Evolutionary conservation across 2,113 vertebrate genomes (phyloP), one percentile per base, ranked within the genome.

Genomic region (Prinia subflava): DNA sequence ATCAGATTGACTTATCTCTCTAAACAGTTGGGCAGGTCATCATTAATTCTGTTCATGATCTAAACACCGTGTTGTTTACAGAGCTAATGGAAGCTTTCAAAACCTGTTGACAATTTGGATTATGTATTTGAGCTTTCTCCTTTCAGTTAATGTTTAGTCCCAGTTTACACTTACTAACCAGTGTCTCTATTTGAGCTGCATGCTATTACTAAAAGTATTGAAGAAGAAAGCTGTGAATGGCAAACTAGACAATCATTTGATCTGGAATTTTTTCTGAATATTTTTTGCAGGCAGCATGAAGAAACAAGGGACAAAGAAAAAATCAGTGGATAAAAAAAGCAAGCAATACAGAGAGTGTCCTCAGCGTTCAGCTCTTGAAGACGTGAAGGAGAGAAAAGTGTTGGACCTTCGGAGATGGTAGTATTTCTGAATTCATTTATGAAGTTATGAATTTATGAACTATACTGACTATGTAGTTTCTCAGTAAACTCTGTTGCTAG

Each of bases 321-420:
- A 99, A 85, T 97, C 98, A 1, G 97, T 98, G 41, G 99, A 99
- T 73, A 98, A 98, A 88, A 98, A 98, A 70, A 98, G 97, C 89
- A 98, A 98, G 82, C 99, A 99, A 28, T 96, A 98, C 77, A 98
- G 98, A 42, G 99, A 99, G 23, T 97, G 98, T 85, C 83, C 98
- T 62, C 97, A 98, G 50, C 98, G 97, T 44, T 98, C 98, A 46
- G 97, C 98, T 33, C 95, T 98, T 74, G 99, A 99, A 90, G 99
- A 99, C 1, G 98, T 99, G 92, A 99, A 99, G 83, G 99, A 99
- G 93, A 98, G 99, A 42, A 99, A 99, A 98, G 99, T 99, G 39
- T 96, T 99, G 47, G 99, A 99, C 96, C 98, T 99, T 76, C 97
- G 99, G 39, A 98, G 99, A 98, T 99, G 99, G 99, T 99, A 98